Evolutionary conservation across 2,888 invertebrate genomes (phyloP), one percentile per base, ranked within the genome.

Genomic region (Lobophora halterata): DNA sequence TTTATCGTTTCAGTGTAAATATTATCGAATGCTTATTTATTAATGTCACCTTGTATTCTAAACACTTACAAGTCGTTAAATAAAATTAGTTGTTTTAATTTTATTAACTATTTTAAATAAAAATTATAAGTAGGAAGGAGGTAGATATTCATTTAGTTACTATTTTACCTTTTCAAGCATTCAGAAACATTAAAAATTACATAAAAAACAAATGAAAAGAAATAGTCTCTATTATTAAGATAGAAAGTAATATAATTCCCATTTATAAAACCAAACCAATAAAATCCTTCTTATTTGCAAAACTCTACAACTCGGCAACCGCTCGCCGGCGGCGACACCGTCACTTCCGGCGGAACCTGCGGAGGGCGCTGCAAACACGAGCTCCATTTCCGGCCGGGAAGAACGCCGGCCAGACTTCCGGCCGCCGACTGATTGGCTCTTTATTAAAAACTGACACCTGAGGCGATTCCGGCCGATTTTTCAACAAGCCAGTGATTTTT

Each of bases 391-490:
- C 86, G 74, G 71, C 43, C 61, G 70, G 81, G 82, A 82, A 78
- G 71, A 71, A 63, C 61, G 67, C 63, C 70, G 71, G 76, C 72
- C 72, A 66, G 61, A 65, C 75, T 58, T 83, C 83, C 83, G 83
- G 73, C 69, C 61, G 65, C 58, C 65, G 81, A 79, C 80, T 86
- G 86, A 85, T 86, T 85, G 85, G 79, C 66, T 64, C 77, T 80
- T 83, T 87, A 87, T 86, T 87, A 86, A 87, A 86, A 83, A 79
- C 76, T 75, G 80, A 82, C 83, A 85, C 86, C 85, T 83, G 77
- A 66, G 83, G 85, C 82, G 65, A 58, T 77, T 48, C 53, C 52
- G 51, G 53, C 4, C 49, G 52, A 31, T 9, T 41, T 41, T 31
- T 37, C n/a, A n/a, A n/a, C n/a, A n/a, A n/a, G n/a, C n/a, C n/a